A percentile compares a stretch with the other conserved stretches of the same genome.
Conservation (phyloP, 1,140 invertebrate genomes). For the Drosophila nigromelanica region DNA sequence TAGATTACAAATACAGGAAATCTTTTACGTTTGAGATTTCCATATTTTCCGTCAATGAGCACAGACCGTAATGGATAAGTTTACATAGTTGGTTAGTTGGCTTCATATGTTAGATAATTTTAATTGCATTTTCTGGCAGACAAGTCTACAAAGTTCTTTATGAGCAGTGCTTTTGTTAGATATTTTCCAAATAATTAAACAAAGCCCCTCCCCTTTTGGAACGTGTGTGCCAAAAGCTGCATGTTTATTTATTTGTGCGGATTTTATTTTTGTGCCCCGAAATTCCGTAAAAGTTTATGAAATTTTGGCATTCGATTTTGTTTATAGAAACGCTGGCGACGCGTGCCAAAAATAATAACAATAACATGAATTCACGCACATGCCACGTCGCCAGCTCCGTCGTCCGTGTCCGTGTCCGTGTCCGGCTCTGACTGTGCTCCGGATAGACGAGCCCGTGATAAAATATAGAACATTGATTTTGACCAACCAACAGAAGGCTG, state of each 20-base stretch:
- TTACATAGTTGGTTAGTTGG: not conserved
- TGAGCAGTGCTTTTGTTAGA: conserved; percentile 3
- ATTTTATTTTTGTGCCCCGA: conserved; percentile 42
- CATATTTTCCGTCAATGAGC: not conserved
- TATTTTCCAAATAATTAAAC: conserved; percentile 5
- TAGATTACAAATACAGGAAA: too few relatives aligned
- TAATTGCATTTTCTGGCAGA: conserved; percentile 12
- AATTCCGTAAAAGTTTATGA: conserved; percentile 73
- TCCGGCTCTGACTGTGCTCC: not conserved
- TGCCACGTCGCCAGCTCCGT: not conserved
- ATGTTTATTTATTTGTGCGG: conserved; percentile 62
- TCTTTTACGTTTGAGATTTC: too few relatives aligned
- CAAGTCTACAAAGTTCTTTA: conserved; percentile 6
- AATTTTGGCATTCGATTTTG: conserved; percentile 56
- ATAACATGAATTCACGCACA: conserved; percentile 47
- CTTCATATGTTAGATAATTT: not conserved
- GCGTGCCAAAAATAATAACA: conserved; percentile 82
- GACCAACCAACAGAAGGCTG: conserved; percentile 33
- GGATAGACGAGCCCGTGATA: conserved; percentile 27
- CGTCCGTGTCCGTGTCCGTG: not conserved
- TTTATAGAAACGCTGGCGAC: conserved; percentile 68
- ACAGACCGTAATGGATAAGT: not conserved
- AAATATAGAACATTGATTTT: conserved; percentile 77
- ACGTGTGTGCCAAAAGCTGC: conserved; percentile 28
- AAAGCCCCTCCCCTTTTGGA: not conserved